A percentile compares a stretch with the other conserved stretches of the same genome.
These are phyloP conservation scores for Pollachius pollachius DNA, from an alignment of 2,113 vertebrate genomes.

Conservation along the genomic window DNA sequence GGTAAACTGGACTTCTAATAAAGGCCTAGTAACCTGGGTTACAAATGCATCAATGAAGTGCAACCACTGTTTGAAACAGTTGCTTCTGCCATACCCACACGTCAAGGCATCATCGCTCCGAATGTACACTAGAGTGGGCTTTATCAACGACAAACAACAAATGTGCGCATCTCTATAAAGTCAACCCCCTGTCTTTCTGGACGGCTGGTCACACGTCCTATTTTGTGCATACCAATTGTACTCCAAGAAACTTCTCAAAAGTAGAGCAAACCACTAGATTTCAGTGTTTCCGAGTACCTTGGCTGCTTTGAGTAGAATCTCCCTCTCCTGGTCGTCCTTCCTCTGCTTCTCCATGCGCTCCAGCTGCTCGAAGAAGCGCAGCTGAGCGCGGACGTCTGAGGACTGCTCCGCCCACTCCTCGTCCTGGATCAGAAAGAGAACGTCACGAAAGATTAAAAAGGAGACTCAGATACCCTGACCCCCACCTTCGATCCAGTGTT, in stretches of 20 bases:
- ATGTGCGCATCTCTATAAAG: too few species aligned
- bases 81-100: too few species aligned
- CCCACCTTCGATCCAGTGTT: too few species aligned
- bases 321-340: constrained; percentile 83
- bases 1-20: too few species aligned
- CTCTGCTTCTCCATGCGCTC: constrained; percentile 82
- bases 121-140: too few species aligned
- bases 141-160: too few species aligned
- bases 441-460: too few species aligned
- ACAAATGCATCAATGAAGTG: too few species aligned
- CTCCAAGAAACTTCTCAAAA: background rate
- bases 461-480: too few species aligned
- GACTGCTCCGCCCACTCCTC: constrained; percentile 73
- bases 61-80: too few species aligned
- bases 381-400: constrained; percentile 77
- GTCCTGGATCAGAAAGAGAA: constrained; percentile 62
- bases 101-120: too few species aligned
- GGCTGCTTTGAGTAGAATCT: constrained; percentile 81
- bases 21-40: too few species aligned
- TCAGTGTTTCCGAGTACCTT: constrained; percentile 58
- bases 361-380: constrained; percentile 83
- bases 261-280: background rate
- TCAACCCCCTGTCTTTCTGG: background rate
- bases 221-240: background rate
- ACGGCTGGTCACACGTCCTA: background rate